Base-by-base conservation (phyloP, 2,888 invertebrate genomes). In the Diarsia rubi region DNA sequence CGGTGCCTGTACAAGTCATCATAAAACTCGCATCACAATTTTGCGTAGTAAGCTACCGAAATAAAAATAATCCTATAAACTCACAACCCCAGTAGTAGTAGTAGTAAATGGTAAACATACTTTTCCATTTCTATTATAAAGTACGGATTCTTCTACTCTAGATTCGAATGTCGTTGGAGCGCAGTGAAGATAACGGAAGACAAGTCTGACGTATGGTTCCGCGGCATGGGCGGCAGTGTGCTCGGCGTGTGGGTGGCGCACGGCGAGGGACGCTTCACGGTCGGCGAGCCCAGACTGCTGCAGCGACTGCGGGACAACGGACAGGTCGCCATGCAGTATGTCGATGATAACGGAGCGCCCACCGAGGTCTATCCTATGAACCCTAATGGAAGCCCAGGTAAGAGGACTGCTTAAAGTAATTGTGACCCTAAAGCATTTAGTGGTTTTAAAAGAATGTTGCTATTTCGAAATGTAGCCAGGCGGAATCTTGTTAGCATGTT, bases 241-340 rank as follows among this genome's bases (percentile, higher is more conserved):
- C 97, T 99, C n/a, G 99, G 99, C 3, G 98, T 99, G 86, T 99
- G 99, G 99, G 97, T 98, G 3, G 99, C 99, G 5, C 99, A 99
- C 92, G 99, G 99, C 0, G 99, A 99, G 96, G 99, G 99, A 83
- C 96, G 97, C 82, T 98, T 98, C 89, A 96, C 97, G 0, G 97
- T 98, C 87, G 95, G 97, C 21, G 95, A 97, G 54, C 83, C 95
- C 0, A 72, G 82, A 0, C 89, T 97, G 31, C 94, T 97, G 44
- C 88, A 93, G 2, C 93, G 94, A 60, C 85, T 98, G 60, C 95
- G 96, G 68, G 86, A 90, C 0, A 96, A 97, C 75, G 96, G 97
- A 44, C 98, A 98, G 84, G 94, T 98, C 16, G 97, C 99, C 0
- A 93, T 99, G 88, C 97, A 98, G 73, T 99, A 99, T 92, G 98